Percentiles rank a stretch among this genome's conserved stretches.
These are phyloP conservation scores for Papilio helenus DNA, from an alignment of 1,140 invertebrate species.

Conservation along the genomic window DNA sequence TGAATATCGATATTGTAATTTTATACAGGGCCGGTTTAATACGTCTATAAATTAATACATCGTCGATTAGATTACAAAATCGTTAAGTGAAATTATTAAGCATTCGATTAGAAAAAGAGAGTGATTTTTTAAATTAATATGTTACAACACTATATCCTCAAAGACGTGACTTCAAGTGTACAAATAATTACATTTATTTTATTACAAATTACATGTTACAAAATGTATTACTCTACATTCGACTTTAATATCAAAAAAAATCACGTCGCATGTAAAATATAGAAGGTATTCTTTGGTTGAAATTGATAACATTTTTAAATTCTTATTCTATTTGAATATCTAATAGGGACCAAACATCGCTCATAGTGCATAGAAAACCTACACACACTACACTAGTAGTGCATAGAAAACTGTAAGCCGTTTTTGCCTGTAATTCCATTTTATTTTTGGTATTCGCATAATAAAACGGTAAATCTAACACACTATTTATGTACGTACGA, in stretches of 20 bases:
- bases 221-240: background rate
- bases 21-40: constrained; percentile 8
- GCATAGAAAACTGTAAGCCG: too few species aligned
- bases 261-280: background rate
- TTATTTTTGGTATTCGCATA: background rate
- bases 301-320: too few species aligned
- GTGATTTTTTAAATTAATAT: background rate
- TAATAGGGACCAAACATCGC: too few species aligned
- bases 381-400: too few species aligned
- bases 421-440: background rate
- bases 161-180: background rate
- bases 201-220: background rate
- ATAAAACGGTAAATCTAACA: background rate
- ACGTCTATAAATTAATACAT: background rate
- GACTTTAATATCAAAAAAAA: background rate
- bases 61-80: constrained; percentile 23
- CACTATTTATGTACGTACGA: background rate
- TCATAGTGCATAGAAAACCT: too few species aligned
- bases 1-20: constrained; percentile 20
- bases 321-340: too few species aligned
- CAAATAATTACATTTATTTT: background rate
- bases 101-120: background rate
- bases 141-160: background rate
- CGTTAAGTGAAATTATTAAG: background rate
- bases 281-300: background rate